These are phyloP conservation scores for Eubucco bourcierii DNA, from an alignment of 2,113 vertebrate genomes.

Conservation along the genomic window DNA sequence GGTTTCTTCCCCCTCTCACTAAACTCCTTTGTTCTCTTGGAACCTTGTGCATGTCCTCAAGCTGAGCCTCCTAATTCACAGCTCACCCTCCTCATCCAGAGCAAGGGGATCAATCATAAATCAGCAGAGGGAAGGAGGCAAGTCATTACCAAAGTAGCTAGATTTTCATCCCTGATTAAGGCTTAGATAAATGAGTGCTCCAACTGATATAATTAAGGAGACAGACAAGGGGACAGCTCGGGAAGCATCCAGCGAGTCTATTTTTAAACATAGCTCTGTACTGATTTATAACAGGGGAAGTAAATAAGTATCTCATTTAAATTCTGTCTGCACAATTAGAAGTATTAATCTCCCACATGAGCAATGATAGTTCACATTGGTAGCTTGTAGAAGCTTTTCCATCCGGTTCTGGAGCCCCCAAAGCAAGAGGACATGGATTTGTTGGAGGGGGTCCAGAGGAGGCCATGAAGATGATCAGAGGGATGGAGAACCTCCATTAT, in stretches of 20 bases:
- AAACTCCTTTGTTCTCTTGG: background rate
- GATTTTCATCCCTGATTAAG: slow-evolving; percentile 66
- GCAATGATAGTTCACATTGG: background rate
- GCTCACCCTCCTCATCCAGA: background rate
- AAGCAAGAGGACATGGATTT: no score
- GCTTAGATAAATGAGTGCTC: slow-evolving; percentile 68
- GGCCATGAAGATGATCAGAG: no score
- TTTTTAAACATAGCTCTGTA: slow-evolving; percentile 50
- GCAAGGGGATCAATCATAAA: slow-evolving; percentile 21
- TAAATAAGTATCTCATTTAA: slow-evolving; percentile 67
- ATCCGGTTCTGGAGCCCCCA: background rate
- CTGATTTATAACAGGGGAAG: slow-evolving; percentile 33
- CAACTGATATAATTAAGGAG: slow-evolving; percentile 39
- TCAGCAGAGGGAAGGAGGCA: slow-evolving; percentile 43
- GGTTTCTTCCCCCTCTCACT: background rate
- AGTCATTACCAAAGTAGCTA: slow-evolving; percentile 59
- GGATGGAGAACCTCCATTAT: no score
- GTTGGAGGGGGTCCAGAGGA: no score
- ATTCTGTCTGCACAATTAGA: slow-evolving; percentile 63
- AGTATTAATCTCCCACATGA: slow-evolving; percentile 52
- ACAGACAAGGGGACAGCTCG: slow-evolving; percentile 42
- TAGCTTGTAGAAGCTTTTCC: slow-evolving; percentile 22
- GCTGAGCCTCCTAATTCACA: background rate
- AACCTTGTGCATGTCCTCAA: background rate
- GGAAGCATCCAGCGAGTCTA: slow-evolving; percentile 63